These are phyloP conservation scores for Urophycis tenuis DNA, from an alignment of 2,797 vertebrate genomes.

Conservation along the genomic window DNA sequence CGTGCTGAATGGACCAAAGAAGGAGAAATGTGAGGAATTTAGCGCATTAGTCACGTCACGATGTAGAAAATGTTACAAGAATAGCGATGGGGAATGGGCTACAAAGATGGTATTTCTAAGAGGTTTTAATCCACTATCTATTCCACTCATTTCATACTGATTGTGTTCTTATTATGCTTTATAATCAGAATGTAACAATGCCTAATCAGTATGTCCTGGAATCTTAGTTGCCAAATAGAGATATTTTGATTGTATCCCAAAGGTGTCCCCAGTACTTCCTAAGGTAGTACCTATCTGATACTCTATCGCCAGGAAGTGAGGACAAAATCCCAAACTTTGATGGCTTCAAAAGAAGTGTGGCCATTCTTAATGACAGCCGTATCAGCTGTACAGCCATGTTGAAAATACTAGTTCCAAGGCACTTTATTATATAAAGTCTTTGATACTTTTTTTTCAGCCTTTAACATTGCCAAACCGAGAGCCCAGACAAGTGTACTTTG, in stretches of 20 bases:
- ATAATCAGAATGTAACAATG: neutral
- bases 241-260: neutral
- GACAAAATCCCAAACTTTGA: neutral
- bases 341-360: neutral
- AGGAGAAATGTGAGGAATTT: neutral
- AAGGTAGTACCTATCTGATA: neutral
- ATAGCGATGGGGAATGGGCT: neutral
- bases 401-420: neutral
- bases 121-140: neutral
- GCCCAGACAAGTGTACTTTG: neutral
- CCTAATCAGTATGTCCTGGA: neutral
- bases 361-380: neutral
- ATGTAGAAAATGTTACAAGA: neutral
- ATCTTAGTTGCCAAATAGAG: neutral
- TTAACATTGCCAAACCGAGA: constrained; percentile 25
- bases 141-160: neutral
- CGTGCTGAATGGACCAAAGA: neutral
- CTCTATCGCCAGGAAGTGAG: neutral
- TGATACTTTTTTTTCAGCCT: constrained; percentile 44
- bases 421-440: neutral
- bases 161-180: neutral
- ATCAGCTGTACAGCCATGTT: neutral
- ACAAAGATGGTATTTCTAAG: neutral
- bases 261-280: neutral
- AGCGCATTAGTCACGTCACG: neutral